Conservation (phyloP, 2,888 invertebrate species). For the Aproaerema taeniolella region DNA sequence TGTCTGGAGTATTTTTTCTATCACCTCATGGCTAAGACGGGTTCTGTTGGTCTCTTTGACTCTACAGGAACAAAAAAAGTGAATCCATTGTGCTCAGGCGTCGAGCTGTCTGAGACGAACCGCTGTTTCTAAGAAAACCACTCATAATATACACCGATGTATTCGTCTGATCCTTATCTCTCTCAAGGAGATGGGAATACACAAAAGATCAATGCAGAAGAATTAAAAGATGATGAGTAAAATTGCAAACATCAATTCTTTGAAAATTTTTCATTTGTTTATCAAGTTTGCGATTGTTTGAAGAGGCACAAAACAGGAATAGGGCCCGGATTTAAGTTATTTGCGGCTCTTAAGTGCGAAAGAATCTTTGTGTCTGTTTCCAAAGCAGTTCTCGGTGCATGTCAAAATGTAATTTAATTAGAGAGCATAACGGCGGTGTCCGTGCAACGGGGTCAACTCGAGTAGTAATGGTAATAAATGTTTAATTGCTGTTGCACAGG, state of each 20-base stretch:
- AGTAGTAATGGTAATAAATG: slow-evolving; percentile 47
- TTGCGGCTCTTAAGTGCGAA: too few relatives aligned
- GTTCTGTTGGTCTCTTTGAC: slow-evolving; percentile 38
- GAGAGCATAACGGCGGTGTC: slow-evolving; percentile 30
- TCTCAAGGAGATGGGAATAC: slow-evolving; percentile 3
- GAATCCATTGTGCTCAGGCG: slow-evolving; percentile 65
- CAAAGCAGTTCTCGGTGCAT: too few relatives aligned
- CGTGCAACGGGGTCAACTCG: slow-evolving; percentile 39
- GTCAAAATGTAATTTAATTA: slow-evolving; percentile 25
- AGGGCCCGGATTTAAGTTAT: too few relatives aligned
- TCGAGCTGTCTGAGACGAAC: slow-evolving; percentile 65
- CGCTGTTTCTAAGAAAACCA: slow-evolving; percentile 52
- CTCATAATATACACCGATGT: slow-evolving; percentile 7
- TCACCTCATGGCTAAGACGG: slow-evolving; percentile 47
- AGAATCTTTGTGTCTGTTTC: too few relatives aligned
- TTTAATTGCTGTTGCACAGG: slow-evolving; percentile 40
- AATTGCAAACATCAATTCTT: too few relatives aligned
- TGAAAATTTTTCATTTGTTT: too few relatives aligned
- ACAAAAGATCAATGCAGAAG: too few relatives aligned
- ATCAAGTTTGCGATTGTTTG: too few relatives aligned
- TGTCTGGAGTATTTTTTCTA: slow-evolving; percentile 55
- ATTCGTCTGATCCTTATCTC: slow-evolving; percentile 10
- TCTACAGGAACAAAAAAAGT: slow-evolving; percentile 51
- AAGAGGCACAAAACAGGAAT: too few relatives aligned
- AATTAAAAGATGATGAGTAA: too few relatives aligned